Evolutionary conservation across 2,888 invertebrate species (phyloP), one percentile per base, ranked within the genome.

Genomic region (Cistogaster globosa): DNA sequence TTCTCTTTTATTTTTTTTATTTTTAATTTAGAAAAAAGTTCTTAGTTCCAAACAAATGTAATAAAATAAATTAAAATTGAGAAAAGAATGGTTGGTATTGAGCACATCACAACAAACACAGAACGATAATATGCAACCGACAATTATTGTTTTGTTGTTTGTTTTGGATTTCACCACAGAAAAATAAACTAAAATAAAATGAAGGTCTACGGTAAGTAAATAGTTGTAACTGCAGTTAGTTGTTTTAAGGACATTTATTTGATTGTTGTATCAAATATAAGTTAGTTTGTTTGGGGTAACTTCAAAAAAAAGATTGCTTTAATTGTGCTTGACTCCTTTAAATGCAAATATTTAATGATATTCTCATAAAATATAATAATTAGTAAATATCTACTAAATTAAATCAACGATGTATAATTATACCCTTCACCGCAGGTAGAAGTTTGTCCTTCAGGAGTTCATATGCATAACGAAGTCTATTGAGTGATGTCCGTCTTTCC

Each of bases 111-210:
- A 38, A 14, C 57, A 36, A 51, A 38, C 65, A 72, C 58, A 67
- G 65, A 57, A 80, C 65, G 36, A 58, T 65, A 65, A 51, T 42
- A 42, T 65, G 79, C 20, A 80, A 58, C 26, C 79, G 72, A 65
- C 65, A 72, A 65, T 63, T 71, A 67, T 72, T 57, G 58, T 65
- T 71, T 48, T 22, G 36, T 58, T 51, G 22, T 42, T 60, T 11
- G 38, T 60, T 68, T 53, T 42, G 42, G 55, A 42, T 18, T 53
- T 11, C 9, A 4, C 60, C 32, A 22, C 32, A 22, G 7, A 2
- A 68, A 60, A 55, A 63, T 6, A 48, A 72, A 45, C 6, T 32
- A 14, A 45, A 58, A 36, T 16, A 55, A 45, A 69, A 6, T 57
- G n/a, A 63, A 71, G 63, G 55, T 71, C 18, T 55, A n/a, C 8